Conservation (phyloP, 2,797 vertebrate genomes). For the Phrynocephalus guinanensis region DNA sequence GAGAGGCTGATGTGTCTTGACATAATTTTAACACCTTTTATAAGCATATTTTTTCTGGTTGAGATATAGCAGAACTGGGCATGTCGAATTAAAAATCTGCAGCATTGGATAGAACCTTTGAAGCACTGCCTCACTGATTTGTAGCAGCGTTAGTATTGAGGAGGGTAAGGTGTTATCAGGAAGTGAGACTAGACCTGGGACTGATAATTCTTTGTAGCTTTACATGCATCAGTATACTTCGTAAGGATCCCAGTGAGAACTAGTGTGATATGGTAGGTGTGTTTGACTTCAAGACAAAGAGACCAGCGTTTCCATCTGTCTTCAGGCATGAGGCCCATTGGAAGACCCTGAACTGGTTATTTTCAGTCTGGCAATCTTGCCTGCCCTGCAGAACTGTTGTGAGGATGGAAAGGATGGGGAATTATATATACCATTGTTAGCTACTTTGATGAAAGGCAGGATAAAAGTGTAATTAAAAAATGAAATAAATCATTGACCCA, state of each 20-base stretch:
- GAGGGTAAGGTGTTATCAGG: too few species aligned
- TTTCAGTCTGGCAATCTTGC: background rate
- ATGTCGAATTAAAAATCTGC: background rate
- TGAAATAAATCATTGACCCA: background rate
- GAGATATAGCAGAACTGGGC: background rate
- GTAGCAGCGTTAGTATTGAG: too few species aligned
- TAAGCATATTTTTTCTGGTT: background rate
- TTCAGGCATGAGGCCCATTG: background rate
- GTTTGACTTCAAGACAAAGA: background rate
- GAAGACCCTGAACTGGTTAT: background rate
- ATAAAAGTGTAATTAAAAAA: background rate
- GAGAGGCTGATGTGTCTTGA: background rate
- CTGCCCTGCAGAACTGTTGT: background rate
- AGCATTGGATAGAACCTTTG: background rate
- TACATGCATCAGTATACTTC: background rate
- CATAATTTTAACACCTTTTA: background rate
- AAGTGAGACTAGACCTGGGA: background rate
- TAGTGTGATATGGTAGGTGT: background rate
- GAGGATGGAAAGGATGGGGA: background rate
- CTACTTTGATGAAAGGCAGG: background rate
- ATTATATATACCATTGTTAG: background rate
- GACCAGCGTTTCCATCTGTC: background rate
- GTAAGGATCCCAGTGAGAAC: background rate
- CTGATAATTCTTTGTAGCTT: background rate
- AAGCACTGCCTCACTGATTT: background rate